Evolutionary conservation across 2,888 invertebrate genomes (phyloP).

Genomic region (Phyto melanocephala): DNA sequence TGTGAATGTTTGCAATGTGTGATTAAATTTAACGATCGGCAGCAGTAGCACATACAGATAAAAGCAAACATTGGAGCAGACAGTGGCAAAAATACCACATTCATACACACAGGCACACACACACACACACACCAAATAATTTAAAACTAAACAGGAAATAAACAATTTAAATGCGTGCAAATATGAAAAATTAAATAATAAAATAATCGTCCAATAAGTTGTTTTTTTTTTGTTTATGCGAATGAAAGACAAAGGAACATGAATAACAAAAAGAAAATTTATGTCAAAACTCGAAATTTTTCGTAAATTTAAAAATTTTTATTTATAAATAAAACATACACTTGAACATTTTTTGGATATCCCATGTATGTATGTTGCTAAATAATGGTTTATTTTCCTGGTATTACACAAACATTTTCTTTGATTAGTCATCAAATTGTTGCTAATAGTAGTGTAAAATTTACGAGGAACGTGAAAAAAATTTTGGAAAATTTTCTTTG

Average conservation of each 20-base stretch:
- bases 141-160: conserved; percentile 67
- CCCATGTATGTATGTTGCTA: neutral
- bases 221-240: conserved; percentile 61
- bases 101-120: neutral
- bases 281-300: conserved; percentile 3
- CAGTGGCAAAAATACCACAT: conserved; percentile 45
- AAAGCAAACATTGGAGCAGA: neutral
- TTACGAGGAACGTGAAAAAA: too few relatives aligned
- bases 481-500: too few relatives aligned
- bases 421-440: neutral
- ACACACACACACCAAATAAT: conserved; percentile 12
- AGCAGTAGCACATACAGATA: neutral
- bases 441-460: too few relatives aligned
- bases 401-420: neutral
- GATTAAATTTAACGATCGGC: conserved; percentile 53
- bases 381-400: neutral
- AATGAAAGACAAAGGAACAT: conserved; percentile 21
- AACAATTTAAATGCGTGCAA: conserved; percentile 69
- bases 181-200: conserved; percentile 54
- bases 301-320: neutral
- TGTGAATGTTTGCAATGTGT: conserved; percentile 46
- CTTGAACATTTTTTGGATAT: conserved; percentile 1
- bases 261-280: conserved; percentile 18
- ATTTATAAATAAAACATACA: conserved; percentile 1
- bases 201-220: conserved; percentile 57